phyloP scores from a whole-genome alignment of 2,888 invertebrate genomes.

The Andricus curvator region DNA sequence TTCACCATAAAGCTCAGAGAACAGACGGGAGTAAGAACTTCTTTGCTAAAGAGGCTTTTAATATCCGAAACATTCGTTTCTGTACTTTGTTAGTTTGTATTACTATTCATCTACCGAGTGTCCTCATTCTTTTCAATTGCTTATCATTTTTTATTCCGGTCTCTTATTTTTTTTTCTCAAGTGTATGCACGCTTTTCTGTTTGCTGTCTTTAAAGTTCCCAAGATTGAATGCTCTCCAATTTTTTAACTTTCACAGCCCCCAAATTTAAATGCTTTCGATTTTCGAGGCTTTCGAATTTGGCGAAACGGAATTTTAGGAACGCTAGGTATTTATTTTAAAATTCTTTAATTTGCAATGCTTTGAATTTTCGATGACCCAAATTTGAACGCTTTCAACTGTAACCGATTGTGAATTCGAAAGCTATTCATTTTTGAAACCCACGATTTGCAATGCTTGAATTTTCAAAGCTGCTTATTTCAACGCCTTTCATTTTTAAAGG shows the following conservation, averaged over 20 bases:
- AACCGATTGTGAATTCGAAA: background rate
- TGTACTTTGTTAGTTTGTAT: slow-evolving; percentile 4
- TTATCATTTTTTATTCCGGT: slow-evolving; percentile 4
- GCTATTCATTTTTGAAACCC: slow-evolving; percentile 1
- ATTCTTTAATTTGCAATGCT: background rate
- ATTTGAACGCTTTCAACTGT: background rate
- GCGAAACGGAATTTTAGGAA: background rate
- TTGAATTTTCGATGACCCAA: background rate
- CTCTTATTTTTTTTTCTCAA: background rate
- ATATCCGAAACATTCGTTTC: slow-evolving; percentile 33
- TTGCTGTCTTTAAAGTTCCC: too few species aligned
- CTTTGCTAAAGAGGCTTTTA: slow-evolving; percentile 35
- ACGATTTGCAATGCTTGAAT: background rate
- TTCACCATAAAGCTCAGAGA: slow-evolving; percentile 24
- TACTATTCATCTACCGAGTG: background rate
- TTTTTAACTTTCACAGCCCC: too few species aligned
- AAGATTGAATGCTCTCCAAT: too few species aligned
- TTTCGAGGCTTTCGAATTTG: background rate
- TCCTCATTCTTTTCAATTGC: slow-evolving; percentile 1
- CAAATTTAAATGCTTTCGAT: too few species aligned
- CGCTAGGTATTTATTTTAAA: background rate
- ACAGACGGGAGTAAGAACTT: slow-evolving; percentile 32
- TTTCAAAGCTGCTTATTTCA: background rate
- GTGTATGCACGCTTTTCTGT: too few species aligned
- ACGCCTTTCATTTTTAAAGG: background rate